A percentile compares a stretch with the other conserved stretches of the same genome.
phyloP scores from a whole-genome alignment of 2,797 vertebrate species.

The Malurus splendens region DNA sequence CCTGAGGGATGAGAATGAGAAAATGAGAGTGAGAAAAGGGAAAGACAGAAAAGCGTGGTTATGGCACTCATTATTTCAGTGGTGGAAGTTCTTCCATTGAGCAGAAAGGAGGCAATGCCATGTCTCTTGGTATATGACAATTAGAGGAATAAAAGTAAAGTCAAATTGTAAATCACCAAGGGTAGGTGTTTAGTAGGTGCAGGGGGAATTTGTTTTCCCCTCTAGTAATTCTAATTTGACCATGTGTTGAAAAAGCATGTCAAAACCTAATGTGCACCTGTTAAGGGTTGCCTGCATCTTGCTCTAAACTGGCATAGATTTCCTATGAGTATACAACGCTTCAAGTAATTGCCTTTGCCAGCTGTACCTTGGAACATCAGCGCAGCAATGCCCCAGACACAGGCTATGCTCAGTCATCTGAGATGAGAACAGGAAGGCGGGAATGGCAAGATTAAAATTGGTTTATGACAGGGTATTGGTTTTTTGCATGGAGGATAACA shows the following conservation, averaged over 20 bases:
- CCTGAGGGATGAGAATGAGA: neutral
- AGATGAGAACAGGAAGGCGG: neutral
- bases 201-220: neutral
- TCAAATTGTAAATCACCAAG: neutral
- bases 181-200: neutral
- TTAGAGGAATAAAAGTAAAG: neutral
- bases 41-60: neutral
- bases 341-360: neutral
- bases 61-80: neutral
- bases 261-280: neutral
- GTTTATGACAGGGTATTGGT: neutral
- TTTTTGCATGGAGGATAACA: rapidly evolving
- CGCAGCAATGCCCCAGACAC: neutral
- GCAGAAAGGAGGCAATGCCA: neutral
- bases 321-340: neutral
- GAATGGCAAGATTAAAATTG: neutral
- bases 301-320: neutral
- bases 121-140: neutral
- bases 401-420: neutral
- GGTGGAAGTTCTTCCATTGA: neutral
- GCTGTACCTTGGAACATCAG: neutral
- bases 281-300: neutral
- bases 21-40: neutral
- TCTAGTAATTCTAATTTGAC: neutral
- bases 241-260: neutral